Evolutionary conservation across 2,113 vertebrate genomes (phyloP), one percentile per base, ranked within the genome.

Genomic region (Hylia prasina): DNA sequence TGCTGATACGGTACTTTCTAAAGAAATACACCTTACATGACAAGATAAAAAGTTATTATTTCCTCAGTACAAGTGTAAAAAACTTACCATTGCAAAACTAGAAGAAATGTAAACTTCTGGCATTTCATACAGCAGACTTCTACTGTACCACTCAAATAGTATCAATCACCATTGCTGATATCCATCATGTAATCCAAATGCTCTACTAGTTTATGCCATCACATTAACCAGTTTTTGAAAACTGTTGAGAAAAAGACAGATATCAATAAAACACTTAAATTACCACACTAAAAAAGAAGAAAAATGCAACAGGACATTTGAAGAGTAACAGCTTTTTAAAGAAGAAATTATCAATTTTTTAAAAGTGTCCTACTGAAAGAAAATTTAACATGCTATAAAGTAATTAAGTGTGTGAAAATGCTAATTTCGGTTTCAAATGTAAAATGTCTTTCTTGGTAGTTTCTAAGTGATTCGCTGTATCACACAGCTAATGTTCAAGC

Each of bases 191-290:
- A 94, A 53, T 97, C 86, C 95, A 97, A 91, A 94, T 87, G 93
- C 84, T 95, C 94, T 92, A 95, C 77, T 92, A 94, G 87, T 82
- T 97, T 96, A 94, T 81, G 87, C 61, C 79, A 96, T 78, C 95
- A 95, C 82, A 91, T 92, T 88, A 97, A 87, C 40, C 96, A 93
- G 97, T 96, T 84, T 79, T 96, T 95, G 91, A 37, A 94, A 97
- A 97, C 98, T 98, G 97, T 97, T 88, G 95, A 96, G 91, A 96
- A 93, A 98, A 96, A 82, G 79, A 97, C 66, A 98, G 71, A 25
- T 48, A 68, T 94, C 90, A 97, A 83, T 72, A 94, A 92, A 84
- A 70, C 56, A 54, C 48, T 66, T 80, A 58, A 65, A 75, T 66
- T 53, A 68, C 27, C 30, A 51, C 12, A 73, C 7, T 64, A 58